Conservation (phyloP, 2,797 vertebrate genomes). For the Platalea minor region DNA sequence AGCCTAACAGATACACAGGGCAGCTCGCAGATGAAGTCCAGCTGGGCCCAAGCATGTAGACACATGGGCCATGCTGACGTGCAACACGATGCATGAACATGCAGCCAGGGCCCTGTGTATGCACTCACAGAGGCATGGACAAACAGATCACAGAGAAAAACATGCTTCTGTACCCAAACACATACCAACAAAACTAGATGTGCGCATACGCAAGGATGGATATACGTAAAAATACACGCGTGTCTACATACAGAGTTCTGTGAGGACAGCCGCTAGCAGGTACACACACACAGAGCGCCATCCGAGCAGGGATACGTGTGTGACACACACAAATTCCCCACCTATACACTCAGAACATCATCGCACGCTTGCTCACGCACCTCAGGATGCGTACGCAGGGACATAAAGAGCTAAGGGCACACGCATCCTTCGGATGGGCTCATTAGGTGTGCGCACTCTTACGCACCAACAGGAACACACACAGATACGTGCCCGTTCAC, state of each 20-base stretch:
- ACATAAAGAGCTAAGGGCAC: neutral
- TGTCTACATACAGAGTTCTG: neutral
- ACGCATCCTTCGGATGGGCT: neutral
- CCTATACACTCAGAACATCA: neutral
- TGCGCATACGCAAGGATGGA: neutral
- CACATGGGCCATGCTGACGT: fast-evolving
- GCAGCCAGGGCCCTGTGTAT: neutral
- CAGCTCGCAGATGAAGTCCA: neutral
- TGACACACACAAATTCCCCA: neutral
- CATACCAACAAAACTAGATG: neutral
- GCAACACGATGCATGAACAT: neutral
- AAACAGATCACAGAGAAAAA: neutral
- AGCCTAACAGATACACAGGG: neutral
- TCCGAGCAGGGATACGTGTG: neutral
- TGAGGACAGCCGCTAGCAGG: neutral
- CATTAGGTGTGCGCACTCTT: neutral
- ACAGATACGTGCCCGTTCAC: neutral
- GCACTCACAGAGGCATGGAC: neutral
- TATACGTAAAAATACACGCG: neutral
- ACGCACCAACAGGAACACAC: fast-evolving
- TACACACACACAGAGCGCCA: neutral
- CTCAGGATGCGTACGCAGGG: fast-evolving
- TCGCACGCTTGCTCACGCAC: neutral
- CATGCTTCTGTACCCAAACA: neutral
- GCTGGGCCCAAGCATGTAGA: neutral